Conservation (phyloP, 1,140 invertebrate genomes). For the Brachionus manjavacas region DNA sequence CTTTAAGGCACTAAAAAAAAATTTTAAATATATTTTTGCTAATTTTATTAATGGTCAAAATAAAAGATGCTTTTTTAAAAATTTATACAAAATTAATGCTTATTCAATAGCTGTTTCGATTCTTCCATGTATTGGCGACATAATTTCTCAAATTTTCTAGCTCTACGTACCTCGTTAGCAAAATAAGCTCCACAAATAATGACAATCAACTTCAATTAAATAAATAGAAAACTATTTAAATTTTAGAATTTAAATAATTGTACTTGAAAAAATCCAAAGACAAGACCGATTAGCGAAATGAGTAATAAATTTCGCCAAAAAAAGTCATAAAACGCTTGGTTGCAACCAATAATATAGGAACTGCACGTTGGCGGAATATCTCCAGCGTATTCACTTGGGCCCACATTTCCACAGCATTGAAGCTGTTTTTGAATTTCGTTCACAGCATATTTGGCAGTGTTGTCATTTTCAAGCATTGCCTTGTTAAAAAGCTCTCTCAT, state of each 20-base stretch:
- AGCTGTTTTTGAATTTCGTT: constrained; percentile 43
- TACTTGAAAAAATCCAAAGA: constrained; percentile 35
- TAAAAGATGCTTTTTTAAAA: not conserved
- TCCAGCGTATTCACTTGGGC: constrained; percentile 37
- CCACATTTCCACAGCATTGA: constrained; percentile 41
- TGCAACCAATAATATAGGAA: constrained; percentile 10
- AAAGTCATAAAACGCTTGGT: constrained; percentile 34
- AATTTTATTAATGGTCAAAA: not conserved
- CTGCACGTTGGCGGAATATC: constrained; percentile 35
- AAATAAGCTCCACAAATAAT: constrained; percentile 19
- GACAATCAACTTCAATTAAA: not conserved
- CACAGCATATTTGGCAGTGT: not conserved
- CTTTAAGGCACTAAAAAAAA: not conserved
- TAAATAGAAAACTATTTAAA: too few relatives aligned
- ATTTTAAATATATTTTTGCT: not conserved
- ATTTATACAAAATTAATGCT: not conserved
- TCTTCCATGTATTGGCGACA: not conserved
- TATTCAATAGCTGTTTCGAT: not conserved
- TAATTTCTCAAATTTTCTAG: constrained; percentile 14
- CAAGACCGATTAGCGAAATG: not conserved
- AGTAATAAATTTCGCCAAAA: constrained; percentile 31
- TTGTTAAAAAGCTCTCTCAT: constrained; percentile 40
- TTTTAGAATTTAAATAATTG: not conserved
- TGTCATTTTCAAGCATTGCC: constrained; percentile 16
- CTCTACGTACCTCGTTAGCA: constrained; percentile 14